Percentiles rank a stretch among this genome's conserved stretches.
These are phyloP conservation scores for Cephus spinipes DNA, from an alignment of 2,888 invertebrate genomes.

Conservation along the genomic window DNA sequence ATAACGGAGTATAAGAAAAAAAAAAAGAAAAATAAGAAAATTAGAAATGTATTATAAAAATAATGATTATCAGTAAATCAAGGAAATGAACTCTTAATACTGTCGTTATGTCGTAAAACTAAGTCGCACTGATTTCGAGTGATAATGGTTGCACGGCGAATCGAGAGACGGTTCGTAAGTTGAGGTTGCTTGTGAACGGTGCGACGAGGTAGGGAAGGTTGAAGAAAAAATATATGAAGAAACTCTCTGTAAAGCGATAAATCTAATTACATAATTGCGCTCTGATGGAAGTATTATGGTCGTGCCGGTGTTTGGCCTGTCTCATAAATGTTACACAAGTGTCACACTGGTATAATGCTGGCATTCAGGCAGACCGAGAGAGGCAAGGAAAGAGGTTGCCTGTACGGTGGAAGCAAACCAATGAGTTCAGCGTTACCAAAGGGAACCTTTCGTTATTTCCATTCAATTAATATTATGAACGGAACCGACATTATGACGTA, in stretches of 20 bases:
- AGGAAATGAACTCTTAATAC: background rate
- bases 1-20: background rate
- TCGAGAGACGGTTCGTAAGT: background rate
- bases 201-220: background rate
- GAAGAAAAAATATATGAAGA: slow-evolving; percentile 1
- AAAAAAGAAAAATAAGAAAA: background rate
- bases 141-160: background rate
- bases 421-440: background rate
- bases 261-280: slow-evolving; percentile 43
- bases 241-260: slow-evolving; percentile 34
- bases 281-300: slow-evolving; percentile 29
- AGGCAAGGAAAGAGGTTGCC: background rate
- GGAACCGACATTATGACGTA: slow-evolving; percentile 6
- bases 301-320: slow-evolving; percentile 12
- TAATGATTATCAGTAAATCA: background rate
- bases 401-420: background rate
- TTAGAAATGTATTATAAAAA: background rate
- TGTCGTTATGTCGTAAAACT: background rate
- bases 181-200: background rate
- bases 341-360: background rate
- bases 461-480: background rate
- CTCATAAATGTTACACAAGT: background rate
- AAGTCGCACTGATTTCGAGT: background rate
- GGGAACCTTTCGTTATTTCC: background rate
- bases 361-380: background rate